phyloP scores from a whole-genome alignment of 2,888 invertebrate genomes.

The Sclerodermus sp. region DNA sequence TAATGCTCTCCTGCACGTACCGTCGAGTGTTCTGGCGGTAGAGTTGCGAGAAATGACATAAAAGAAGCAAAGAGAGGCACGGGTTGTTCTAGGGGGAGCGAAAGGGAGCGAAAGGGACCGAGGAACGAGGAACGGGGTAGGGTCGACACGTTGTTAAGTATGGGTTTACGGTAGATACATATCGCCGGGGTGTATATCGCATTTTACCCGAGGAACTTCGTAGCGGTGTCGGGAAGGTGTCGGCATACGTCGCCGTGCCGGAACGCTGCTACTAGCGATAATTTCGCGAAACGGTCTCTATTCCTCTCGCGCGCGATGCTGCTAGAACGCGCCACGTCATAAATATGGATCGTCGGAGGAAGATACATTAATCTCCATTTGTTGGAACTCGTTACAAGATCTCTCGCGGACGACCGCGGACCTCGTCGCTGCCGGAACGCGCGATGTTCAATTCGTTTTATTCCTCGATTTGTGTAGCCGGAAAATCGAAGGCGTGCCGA shows the following conservation, averaged over 20 bases:
- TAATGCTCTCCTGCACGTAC: conserved; percentile 27
- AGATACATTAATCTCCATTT: too few species aligned
- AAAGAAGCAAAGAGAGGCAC: conserved; percentile 16
- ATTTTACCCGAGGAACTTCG: conserved; percentile 27
- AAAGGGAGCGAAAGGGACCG: conserved; percentile 15
- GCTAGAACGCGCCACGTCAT: too few species aligned
- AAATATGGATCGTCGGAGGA: too few species aligned
- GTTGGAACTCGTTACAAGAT: too few species aligned
- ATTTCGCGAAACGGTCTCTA: neutral
- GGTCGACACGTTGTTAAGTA: conserved; percentile 41
- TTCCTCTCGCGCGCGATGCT: neutral
- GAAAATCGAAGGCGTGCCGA: too few species aligned
- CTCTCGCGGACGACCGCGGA: too few species aligned
- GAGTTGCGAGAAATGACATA: conserved; percentile 8
- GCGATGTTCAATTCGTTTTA: neutral
- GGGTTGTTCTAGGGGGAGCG: conserved; percentile 16
- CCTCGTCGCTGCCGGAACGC: too few species aligned
- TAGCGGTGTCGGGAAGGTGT: conserved; percentile 27
- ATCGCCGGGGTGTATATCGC: conserved; percentile 37
- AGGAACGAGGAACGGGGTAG: conserved; percentile 28
- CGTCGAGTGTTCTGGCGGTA: conserved; percentile 1
- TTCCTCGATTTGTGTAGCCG: neutral
- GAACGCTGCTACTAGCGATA: neutral
- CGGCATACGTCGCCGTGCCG: conserved; percentile 2
- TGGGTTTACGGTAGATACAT: conserved; percentile 43